Conservation (phyloP, 2,888 invertebrate genomes). For the Argyresthia albistria region DNA sequence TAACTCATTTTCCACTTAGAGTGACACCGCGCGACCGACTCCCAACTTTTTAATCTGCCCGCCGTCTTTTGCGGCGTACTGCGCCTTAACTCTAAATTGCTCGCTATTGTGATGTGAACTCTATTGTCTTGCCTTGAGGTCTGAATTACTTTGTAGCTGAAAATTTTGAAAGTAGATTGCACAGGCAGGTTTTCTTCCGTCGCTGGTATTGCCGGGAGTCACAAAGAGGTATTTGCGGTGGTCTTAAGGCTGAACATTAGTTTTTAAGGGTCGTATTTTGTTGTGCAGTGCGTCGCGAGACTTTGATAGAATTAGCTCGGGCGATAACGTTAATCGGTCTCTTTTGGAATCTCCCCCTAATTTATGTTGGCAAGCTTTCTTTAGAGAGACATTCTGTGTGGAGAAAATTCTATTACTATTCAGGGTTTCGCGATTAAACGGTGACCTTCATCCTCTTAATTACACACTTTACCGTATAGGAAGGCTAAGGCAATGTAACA, state of each 20-base stretch:
- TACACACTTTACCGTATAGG: too few species aligned
- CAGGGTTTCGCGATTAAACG: too few species aligned
- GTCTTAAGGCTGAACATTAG: conserved; percentile 68
- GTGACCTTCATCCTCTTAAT: too few species aligned
- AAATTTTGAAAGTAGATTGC: conserved; percentile 19
- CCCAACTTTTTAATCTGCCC: conserved; percentile 69
- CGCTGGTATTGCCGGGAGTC: conserved; percentile 48
- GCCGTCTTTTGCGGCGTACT: conserved; percentile 37
- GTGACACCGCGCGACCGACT: conserved; percentile 64
- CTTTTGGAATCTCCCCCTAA: background rate
- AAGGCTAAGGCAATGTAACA: too few species aligned
- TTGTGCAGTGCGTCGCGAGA: conserved; percentile 61
- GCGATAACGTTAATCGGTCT: conserved; percentile 62
- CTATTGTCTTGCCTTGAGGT: conserved; percentile 12
- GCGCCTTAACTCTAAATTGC: conserved; percentile 26
- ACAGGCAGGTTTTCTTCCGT: conserved; percentile 42
- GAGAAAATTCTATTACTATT: too few species aligned
- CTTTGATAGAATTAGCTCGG: conserved; percentile 65
- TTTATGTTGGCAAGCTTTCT: too few species aligned
- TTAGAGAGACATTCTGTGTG: too few species aligned
- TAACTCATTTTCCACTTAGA: conserved; percentile 72
- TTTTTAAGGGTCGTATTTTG: conserved; percentile 71
- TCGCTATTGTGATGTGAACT: conserved; percentile 14
- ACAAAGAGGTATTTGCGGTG: conserved; percentile 70
- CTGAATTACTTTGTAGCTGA: conserved; percentile 15